phyloP scores from a whole-genome alignment of 2,888 invertebrate species.

The Charanyca ferruginea region DNA sequence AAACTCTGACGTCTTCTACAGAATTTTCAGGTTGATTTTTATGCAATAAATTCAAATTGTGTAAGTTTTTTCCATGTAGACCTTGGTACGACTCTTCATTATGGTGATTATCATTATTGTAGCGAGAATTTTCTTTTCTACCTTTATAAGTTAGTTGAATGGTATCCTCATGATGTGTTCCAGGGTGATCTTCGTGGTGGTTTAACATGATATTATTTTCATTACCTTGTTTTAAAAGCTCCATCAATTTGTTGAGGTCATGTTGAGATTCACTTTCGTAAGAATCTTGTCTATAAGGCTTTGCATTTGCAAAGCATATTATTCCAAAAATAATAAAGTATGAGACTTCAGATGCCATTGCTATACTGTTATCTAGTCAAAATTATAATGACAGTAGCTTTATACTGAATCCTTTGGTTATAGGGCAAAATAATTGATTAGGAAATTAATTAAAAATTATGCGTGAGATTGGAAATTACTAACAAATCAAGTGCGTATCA shows the following conservation, averaged over 20 bases:
- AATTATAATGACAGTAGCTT: constrained; percentile 42
- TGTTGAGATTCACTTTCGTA: constrained; percentile 1
- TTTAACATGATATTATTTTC: constrained; percentile 43
- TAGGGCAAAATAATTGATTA: constrained; percentile 44
- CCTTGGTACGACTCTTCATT: not conserved
- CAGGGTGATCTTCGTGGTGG: constrained; percentile 52
- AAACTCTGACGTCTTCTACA: constrained; percentile 10
- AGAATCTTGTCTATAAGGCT: constrained; percentile 21
- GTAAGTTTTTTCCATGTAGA: not conserved
- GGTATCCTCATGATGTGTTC: constrained; percentile 50
- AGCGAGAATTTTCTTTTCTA: not conserved
- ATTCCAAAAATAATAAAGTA: constrained; percentile 45
- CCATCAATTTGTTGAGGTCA: constrained; percentile 38
- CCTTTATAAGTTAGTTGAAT: constrained; percentile 22
- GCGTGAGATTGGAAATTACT: constrained; percentile 62
- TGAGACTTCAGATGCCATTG: constrained; percentile 43
- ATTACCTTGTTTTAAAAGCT: constrained; percentile 41
- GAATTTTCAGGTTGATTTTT: constrained; percentile 9
- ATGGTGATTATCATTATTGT: not conserved
- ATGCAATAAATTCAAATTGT: constrained; percentile 30
- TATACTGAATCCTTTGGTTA: constrained; percentile 26
- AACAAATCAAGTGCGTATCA: not conserved
- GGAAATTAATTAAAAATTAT: constrained; percentile 49
- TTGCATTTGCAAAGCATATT: constrained; percentile 36
- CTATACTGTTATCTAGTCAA: constrained; percentile 32